Evolutionary conservation across 1,140 invertebrate species (phyloP).

Genomic region (Ceratina calcarata): DNA sequence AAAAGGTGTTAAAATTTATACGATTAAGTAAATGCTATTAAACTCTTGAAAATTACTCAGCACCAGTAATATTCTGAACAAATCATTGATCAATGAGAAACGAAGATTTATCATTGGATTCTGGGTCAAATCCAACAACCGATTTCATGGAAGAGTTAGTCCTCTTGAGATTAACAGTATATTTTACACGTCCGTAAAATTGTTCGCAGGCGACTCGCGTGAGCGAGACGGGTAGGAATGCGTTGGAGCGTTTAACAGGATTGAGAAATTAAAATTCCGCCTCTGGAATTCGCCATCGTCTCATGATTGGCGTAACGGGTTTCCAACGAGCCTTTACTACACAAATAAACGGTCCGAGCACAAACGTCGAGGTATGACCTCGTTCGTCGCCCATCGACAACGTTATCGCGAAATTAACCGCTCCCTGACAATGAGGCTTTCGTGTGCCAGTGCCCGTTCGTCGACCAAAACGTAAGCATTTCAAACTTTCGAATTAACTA

Average conservation of each 20-base stretch:
- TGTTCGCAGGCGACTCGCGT: constrained; percentile 7
- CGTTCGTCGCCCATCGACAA: constrained; percentile 41
- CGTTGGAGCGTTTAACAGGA: constrained; percentile 53
- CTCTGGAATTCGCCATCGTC: constrained; percentile 47
- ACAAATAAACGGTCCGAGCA: constrained; percentile 27
- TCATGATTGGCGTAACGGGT: constrained; percentile 52
- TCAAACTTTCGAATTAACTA: neutral
- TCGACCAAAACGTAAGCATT: neutral
- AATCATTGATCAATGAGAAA: too few relatives aligned
- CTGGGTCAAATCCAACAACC: too few relatives aligned
- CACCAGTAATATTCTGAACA: too few relatives aligned
- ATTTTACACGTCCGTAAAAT: neutral
- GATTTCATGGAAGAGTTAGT: too few relatives aligned
- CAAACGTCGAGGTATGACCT: constrained; percentile 48
- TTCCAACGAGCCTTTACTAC: constrained; percentile 19
- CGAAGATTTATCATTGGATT: too few relatives aligned
- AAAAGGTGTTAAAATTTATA: too few relatives aligned
- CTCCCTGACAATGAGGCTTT: too few relatives aligned
- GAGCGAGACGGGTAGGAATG: constrained; percentile 39
- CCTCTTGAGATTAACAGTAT: too few relatives aligned
- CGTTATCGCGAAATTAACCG: constrained; percentile 21
- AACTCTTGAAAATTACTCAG: too few relatives aligned
- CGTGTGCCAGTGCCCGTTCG: constrained; percentile 16
- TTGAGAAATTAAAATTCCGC: constrained; percentile 66
- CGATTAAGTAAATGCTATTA: too few relatives aligned